Base-by-base conservation (phyloP, 2,797 vertebrate species). In the Babyrousa celebensis region DNA sequence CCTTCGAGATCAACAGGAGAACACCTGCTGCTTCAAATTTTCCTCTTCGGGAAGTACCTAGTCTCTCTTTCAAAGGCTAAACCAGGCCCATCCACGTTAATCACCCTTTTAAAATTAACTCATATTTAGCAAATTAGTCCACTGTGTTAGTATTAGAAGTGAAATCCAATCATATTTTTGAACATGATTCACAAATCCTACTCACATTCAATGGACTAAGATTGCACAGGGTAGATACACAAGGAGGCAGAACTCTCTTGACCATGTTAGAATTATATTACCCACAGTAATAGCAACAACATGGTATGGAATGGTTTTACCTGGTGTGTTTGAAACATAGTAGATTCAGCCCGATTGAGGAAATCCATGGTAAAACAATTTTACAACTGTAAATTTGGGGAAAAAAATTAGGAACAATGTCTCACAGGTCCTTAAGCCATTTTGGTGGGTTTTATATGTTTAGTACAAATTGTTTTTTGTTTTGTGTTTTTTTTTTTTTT, bases 281-380 rank as follows among this genome's bases (percentile, higher is more conserved):
- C 60, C 2, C 1, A 8, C 43, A 15, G 9, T 36, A 17, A 54
- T 7, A 63, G 32, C 54, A 72, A n/a, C 23, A 56, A 43, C 5
- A 4, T 27, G 60, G 16, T 32, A 32, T 15, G 27, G 21, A 29
- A 4, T 68, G 27, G 17, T 68, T 83, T 74, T 27, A 74, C 2
- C 12, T 3, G 27, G 17, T 62, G 2, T 32, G 40, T 63, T 77
- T 56, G 27, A n/a, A 95, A 71, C 5, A 11, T 54, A 75, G 17
- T 72, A 58, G 25, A 27, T 58, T 36, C 15, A 29, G 63, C 23
- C 15, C 32, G 56, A 68, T 7, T 48, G 17, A 60, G 75, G 32
- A 93, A 86, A 92, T 77, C 15, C 85, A 68, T 27, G 85, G 9
- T 72, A 36, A 85, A 56, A 62, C 91, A 83, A 77, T 36, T 93